Evolutionary conservation across 2,113 vertebrate genomes (phyloP), one percentile per base, ranked within the genome.

Genomic region (Cryptomyrus ogoouensis): DNA sequence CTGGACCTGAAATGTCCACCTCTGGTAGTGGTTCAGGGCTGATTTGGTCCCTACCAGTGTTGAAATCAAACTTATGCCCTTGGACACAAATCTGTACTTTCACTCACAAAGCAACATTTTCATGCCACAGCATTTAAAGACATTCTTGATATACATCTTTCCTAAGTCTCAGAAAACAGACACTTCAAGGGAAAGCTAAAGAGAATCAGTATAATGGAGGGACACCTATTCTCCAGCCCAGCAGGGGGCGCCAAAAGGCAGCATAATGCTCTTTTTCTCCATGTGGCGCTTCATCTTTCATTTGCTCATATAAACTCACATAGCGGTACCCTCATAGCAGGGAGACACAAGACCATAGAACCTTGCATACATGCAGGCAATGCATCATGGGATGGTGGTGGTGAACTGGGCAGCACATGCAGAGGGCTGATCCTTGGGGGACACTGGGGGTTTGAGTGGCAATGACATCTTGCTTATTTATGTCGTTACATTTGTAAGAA

Each of bases 361-460:
- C 92, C 91, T 89, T 89, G 90, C 91, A 88, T 90, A 92, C 95
- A 95, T 95, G 94, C 94, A 94, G 90, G 50, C 85, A 87, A n/a
- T 35, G 90, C 91, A 92, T 93, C 93, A 90, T 92, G 89, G 80
- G 91, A 31, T n/a, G 91, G 92, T 89, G 91, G 89, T 91, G 74
- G 91, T 88, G 91, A 50, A 27, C 5, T 1, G 21, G 92, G 24
- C 53, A 89, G 87, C 42, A 90, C 62, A 88, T 58, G 50, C 83
- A 88, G 80, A 88, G 89, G 49, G 88, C 52, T 42, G 88, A 49
- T 31, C 88, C 90, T 90, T 3, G 88, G 90, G 90, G 74, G 77
- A 91, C 10, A 47, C 42, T 21, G 83, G 91, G 88, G 91, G 84
- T 88, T 58, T 24, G 24, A 42, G 24, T 86, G n/a, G 3, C 31